A percentile compares a stretch with the other conserved stretches of the same genome.
These are phyloP conservation scores for Morpho achilles DNA, from an alignment of 2,888 invertebrate genomes.

Conservation along the genomic window DNA sequence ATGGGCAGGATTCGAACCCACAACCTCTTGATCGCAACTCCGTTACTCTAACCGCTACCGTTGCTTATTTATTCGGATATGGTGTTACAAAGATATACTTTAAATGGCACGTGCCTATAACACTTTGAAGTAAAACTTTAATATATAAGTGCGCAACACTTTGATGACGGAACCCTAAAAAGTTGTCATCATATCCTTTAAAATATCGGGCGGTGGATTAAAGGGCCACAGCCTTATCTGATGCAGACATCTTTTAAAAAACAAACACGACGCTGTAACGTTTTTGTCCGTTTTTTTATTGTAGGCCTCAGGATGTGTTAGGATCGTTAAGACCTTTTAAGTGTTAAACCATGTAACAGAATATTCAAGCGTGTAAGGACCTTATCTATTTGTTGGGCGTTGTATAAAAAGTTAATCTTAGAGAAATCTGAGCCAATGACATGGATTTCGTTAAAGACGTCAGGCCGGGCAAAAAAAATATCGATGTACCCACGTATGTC, in stretches of 20 bases:
- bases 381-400: slow-evolving; percentile 78
- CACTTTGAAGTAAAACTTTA: neutral
- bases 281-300: slow-evolving; percentile 72
- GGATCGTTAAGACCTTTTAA: slow-evolving; percentile 79
- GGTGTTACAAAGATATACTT: too few species aligned
- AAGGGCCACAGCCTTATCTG: slow-evolving; percentile 77
- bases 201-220: slow-evolving; percentile 78
- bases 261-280: slow-evolving; percentile 74
- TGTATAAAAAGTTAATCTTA: slow-evolving; percentile 72
- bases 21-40: too few species aligned
- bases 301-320: slow-evolving; percentile 80
- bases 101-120: too few species aligned
- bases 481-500: slow-evolving; percentile 59
- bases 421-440: slow-evolving; percentile 76
- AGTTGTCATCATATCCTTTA: slow-evolving; percentile 78
- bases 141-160: neutral
- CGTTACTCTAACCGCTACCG: too few species aligned
- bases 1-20: too few species aligned
- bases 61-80: too few species aligned
- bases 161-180: slow-evolving; percentile 34
- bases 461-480: slow-evolving; percentile 68
- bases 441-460: slow-evolving; percentile 77
- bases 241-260: slow-evolving; percentile 78
- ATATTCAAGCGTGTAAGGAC: slow-evolving; percentile 76
- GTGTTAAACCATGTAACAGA: slow-evolving; percentile 80